Percentiles rank a stretch among this genome's conserved stretches.
phyloP scores from a whole-genome alignment of 2,113 vertebrate species.

The Centropus bengalensis region DNA sequence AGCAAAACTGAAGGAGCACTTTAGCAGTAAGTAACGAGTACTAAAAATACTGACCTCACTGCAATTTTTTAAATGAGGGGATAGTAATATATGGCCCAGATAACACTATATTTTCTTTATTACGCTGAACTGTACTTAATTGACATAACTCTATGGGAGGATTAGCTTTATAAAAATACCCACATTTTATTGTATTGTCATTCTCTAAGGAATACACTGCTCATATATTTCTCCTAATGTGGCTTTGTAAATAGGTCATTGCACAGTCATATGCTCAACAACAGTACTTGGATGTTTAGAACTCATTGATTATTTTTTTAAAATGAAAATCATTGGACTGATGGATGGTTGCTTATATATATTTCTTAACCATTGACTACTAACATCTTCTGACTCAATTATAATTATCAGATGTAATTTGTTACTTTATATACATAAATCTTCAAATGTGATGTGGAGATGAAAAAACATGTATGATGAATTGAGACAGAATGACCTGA shows the following conservation, averaged over 20 bases:
- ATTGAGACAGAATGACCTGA: background rate
- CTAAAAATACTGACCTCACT: background rate
- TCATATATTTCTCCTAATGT: slow-evolving; percentile 47
- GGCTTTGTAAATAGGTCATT: slow-evolving; percentile 39
- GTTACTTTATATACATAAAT: background rate
- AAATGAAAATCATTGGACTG: slow-evolving; percentile 16
- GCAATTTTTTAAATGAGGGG: background rate
- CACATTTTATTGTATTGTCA: background rate
- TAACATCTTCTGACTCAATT: background rate
- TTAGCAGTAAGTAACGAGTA: background rate
- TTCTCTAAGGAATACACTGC: background rate
- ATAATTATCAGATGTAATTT: background rate
- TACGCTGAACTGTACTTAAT: slow-evolving; percentile 45
- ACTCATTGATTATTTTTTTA: slow-evolving; percentile 29
- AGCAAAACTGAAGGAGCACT: background rate
- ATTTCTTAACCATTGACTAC: slow-evolving; percentile 8
- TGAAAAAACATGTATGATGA: background rate
- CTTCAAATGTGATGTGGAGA: background rate
- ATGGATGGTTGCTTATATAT: background rate
- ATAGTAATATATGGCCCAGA: background rate
- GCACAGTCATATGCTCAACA: background rate
- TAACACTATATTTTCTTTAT: slow-evolving; percentile 50
- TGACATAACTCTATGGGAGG: background rate
- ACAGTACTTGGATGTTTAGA: slow-evolving; percentile 24
- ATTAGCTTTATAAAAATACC: slow-evolving; percentile 44